Base-by-base conservation (phyloP, 2,113 vertebrate genomes). In the Dasyornis broadbenti region DNA sequence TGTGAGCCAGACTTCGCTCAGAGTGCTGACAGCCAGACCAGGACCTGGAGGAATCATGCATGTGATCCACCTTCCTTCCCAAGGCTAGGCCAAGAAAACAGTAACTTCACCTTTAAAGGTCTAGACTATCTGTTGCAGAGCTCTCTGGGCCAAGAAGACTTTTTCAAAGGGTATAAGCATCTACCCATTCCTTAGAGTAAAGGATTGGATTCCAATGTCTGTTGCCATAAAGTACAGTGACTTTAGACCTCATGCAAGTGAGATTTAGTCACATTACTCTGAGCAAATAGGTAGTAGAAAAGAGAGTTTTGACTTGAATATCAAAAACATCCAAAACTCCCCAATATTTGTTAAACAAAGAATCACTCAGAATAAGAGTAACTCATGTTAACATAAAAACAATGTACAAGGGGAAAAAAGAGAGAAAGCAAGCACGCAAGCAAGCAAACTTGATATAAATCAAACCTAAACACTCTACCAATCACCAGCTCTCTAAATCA, bases 401-500 rank as follows among this genome's bases (percentile, higher is more conserved):
- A 89, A 59, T 75, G 53, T 7, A 7, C 9, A 47, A 50, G 31
- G 26, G 23, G 1, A 1, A 13, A 44, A 37, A 45, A 37, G 42
- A 21, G 22, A 69, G 53, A 50, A 89, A 92, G 65, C 18, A 69
- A 50, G 61, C 13, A 75, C 66, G 60, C 3, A 22, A 82, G 75
- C 28, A 90, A 86, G 69, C 23, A 92, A 93, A 89, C 75, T 59
- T 53, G 26, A 78, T 69, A 97, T 97, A 97, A 98, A 97, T 98
- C 97, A 97, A 96, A 70, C 72, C 73, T 96, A 96, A 97, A 93
- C 92, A 96, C 76, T 78, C 88, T 56, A 95, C 96, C 90, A 94
- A 96, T 97, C 95, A 83, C 90, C 40, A 21, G 90, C 91, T 97
- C 94, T 89, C 94, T 98, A 98, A 98, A 98, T 98, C 98, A 98